Base-by-base conservation (phyloP, 2,888 invertebrate species). In the Aleiodes alternator region DNA sequence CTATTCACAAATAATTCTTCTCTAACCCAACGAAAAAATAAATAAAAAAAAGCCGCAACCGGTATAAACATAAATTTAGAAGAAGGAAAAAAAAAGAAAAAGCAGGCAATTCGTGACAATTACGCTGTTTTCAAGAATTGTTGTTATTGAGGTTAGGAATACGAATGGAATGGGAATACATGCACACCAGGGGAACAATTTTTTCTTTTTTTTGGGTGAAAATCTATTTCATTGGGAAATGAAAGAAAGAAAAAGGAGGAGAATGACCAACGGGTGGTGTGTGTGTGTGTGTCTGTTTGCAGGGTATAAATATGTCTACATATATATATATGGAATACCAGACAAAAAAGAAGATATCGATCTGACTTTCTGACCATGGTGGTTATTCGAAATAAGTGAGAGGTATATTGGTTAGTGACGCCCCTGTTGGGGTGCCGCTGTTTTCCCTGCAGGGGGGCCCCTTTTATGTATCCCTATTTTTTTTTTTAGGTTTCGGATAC, bases 1-100 rank as follows among this genome's bases (percentile, higher is more conserved):
- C 53, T 11, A 14, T 12, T 14, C 53, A 53, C 53, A 23, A 12
- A 14, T 11, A 53, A 14, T 14, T 14, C 53, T 53, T 14, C 12
- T 14, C 7, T 14, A 53, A 11, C 12, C 14, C 53, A 23, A 23
- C 34, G 34, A 1, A 23, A 23, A 23, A n/a, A n/a, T n/a, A n/a
- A n/a, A n/a, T n/a, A 29, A 29, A 31, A n/a, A 59, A 12, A 23
- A 57, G 59, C 59, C 59, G 59, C 31, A 59, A n/a, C 9, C 29
- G 57, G 57, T n/a, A 59, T 14, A 59, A 59, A 43, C 64, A 64
- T 64, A 64, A 64, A 64, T 64, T 64, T 23, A 38, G 43, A 61
- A 38, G 43, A 43, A 38, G 43, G 43, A 38, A 9, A 43, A 9
- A 43, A 43, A 34, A 34, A 34, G 34, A 43, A 43, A 43, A 34